These are phyloP conservation scores for Myopa testacea DNA, from an alignment of 2,888 invertebrate species.

Conservation along the genomic window DNA sequence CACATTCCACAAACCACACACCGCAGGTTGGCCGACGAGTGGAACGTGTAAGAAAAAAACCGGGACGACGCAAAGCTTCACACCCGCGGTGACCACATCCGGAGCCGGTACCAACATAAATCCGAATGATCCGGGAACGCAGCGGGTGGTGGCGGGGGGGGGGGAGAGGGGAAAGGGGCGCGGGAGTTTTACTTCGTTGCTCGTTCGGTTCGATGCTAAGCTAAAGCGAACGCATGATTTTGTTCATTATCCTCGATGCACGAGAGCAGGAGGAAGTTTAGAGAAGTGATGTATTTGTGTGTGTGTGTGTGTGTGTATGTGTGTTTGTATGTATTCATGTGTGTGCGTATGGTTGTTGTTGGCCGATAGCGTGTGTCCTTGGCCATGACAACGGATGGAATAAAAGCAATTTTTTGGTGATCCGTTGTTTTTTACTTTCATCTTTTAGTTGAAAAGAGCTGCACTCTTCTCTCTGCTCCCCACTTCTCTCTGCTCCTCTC, in stretches of 20 bases:
- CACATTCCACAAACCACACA: conserved; percentile 30
- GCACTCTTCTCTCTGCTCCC: neutral
- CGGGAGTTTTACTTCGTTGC: neutral
- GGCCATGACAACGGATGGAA: conserved; percentile 53
- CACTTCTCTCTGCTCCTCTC: conserved; percentile 5
- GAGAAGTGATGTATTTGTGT: neutral
- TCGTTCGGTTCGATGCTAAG: neutral
- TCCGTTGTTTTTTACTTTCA: conserved; percentile 39
- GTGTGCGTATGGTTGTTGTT: neutral
- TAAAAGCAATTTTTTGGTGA: conserved; percentile 48
- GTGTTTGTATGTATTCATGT: neutral
- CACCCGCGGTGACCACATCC: conserved; percentile 55
- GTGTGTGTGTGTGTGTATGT: neutral
- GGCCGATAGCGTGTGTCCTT: conserved; percentile 53
- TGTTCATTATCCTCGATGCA: neutral
- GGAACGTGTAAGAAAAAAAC: conserved; percentile 8
- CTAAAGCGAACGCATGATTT: neutral
- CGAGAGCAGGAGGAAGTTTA: neutral
- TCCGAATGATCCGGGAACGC: neutral
- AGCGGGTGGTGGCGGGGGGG: neutral
- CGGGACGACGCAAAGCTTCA: conserved; percentile 47
- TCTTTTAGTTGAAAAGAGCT: neutral
- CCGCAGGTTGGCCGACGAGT: conserved; percentile 30
- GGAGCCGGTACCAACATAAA: neutral
- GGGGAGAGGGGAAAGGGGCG: neutral